Base-by-base conservation (phyloP, 1,140 invertebrate species). In the Zaprionus lachaisei region DNA sequence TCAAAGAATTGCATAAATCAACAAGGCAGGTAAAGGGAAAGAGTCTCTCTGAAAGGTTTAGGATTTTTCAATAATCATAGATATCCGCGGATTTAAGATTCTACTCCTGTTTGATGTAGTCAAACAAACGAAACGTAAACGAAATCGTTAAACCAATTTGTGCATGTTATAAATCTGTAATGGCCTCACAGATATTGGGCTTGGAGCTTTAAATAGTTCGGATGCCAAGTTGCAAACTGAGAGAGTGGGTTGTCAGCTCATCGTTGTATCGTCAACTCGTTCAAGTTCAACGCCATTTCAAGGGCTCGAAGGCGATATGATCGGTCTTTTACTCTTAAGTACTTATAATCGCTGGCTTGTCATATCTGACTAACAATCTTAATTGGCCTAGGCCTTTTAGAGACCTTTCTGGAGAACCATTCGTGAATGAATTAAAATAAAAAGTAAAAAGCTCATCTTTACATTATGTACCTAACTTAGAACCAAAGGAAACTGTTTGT, bases 331-430 rank as follows among this genome's bases (percentile, higher is more conserved):
- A 51, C 5, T 47, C 15, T 60, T 51, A 61, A 69, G 38, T 69
- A 61, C 20, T 38, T 41, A 15, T 12, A 56, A 28, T 17, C 28
- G 17, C n/a, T 44, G n/a, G 4, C 26, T n/a, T 55, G 5, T 20
- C 5, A 28, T 67, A 67, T 67, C 63, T 38, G n/a, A 2, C 14
- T 5, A 7, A n/a, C 15, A 37, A 67, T 67, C 64, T 65, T 65
- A 65, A 65, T 65, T 55, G 24, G n/a, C 11, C 7, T 34, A 12
- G 62, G 6, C 28, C n/a, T 17, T 64, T 28, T 17, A 20, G 44
- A 64, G 11, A 31, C 6, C 28, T 7, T 0, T 31, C 28, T 2
- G 28, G 2, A 31, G 28, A 20, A 31, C 2, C n/a, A 47, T 3
- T n/a, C 14, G 15, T n/a, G 5, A 41, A 41, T 41, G 12, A 41